Base-by-base conservation (phyloP, 1,140 invertebrate species). In the Apis florea region DNA sequence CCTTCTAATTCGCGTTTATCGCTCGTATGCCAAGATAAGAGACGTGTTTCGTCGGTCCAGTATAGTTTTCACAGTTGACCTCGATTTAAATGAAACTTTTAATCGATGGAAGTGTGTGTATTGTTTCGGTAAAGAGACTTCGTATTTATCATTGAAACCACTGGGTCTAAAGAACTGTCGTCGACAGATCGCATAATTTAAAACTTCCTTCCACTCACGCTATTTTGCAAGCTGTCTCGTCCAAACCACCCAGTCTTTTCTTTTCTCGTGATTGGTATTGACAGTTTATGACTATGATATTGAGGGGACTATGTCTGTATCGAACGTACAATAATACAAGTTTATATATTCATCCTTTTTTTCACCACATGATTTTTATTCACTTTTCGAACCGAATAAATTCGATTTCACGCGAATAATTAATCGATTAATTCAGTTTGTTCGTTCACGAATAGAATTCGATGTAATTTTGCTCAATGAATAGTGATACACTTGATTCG, bases 181-280 rank as follows among this genome's bases (percentile, higher is more conserved):
- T 82, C 72, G 76, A 76, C 84, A 87, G 85, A 67, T 83, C 72
- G 56, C 85, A 86, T 86, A 87, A 83, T 83, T 86, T 86, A 87
- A 83, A 78, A 73, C 58, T 80, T 86, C 67, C 58, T 66, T 79
- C 66, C 61, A 79, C 81, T 79, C 85, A 79, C 72, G 76, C 80
- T 85, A 86, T 85, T 86, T 85, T 61, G 69, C 83, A 83, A 85
- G 64, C 85, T 71, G 83, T 85, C 83, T 79, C 83, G 74, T 83
- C 49, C 74, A 74, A 73, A 40, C 61, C 40, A 71, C 59, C 15
- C 49, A 2, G n/a, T 24, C 53, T 53, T 26, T 64, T 72, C 21
- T 56, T 53, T 21, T 31, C 17, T 21, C 59, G 40, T 47, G 17
- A 66, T 21, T n/a, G 63, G 17, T 53, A 78, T 73, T 73, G 72